A percentile compares a stretch with the other conserved stretches of the same genome.
These are phyloP conservation scores for Corydoras sp. DNA, from an alignment of 2,113 vertebrate species.

Conservation along the genomic window DNA sequence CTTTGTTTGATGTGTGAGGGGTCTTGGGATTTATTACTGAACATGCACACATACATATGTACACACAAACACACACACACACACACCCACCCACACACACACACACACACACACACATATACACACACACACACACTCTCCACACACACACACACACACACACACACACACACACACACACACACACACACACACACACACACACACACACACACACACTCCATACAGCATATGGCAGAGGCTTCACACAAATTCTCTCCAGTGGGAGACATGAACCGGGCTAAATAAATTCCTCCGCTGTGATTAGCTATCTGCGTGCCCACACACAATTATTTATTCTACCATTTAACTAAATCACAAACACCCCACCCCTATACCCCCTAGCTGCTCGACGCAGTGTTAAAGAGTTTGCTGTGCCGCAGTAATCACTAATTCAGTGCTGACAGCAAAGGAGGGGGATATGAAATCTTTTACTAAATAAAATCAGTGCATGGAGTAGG, in stretches of 20 bases:
- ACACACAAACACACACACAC: constrained; percentile 30
- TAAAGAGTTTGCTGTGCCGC: constrained; percentile 4
- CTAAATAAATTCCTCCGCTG: constrained; percentile 21
- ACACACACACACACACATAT: too few relatives aligned
- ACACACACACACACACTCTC: background rate
- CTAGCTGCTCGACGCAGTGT: background rate
- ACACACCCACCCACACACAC: constrained; percentile 16
- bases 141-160: constrained; percentile 34
- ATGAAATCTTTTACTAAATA: background rate
- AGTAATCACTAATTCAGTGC: constrained; percentile 13
- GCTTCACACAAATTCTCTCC: constrained; percentile 6
- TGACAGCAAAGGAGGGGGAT: constrained; percentile 22
- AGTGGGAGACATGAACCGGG: constrained; percentile 8
- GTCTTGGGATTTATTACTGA: constrained; percentile 34
- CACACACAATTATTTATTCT: constrained; percentile 10
- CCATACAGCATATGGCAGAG: constrained; percentile 28
- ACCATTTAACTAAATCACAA: background rate
- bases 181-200: constrained; percentile 33
- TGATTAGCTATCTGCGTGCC: constrained; percentile 11
- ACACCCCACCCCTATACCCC: background rate
- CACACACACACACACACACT: background rate
- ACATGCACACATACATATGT: too few relatives aligned
- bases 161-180: constrained; percentile 8
- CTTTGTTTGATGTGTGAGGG: constrained; percentile 37
- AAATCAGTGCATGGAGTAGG: background rate